Percentiles rank a stretch among this genome's conserved stretches.
Evolutionary conservation across 2,113 vertebrate species (phyloP).

Genomic region (Dinomys branickii): DNA sequence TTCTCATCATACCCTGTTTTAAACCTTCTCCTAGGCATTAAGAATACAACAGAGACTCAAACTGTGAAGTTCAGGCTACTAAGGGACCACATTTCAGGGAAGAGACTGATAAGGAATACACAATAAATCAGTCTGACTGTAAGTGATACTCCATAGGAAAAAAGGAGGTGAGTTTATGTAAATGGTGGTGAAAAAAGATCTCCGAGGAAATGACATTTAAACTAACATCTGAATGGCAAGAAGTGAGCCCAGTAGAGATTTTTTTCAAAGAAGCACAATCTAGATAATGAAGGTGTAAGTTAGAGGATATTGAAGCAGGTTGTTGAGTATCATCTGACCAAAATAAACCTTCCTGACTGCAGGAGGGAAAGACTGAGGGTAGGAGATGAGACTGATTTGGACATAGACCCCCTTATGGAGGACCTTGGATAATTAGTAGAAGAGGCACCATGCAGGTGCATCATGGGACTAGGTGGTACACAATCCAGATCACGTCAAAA

Average conservation of each 20-base stretch:
- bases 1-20: not conserved
- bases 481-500: not conserved
- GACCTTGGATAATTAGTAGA: not conserved
- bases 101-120: not conserved
- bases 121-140: not conserved
- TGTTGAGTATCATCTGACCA: not conserved
- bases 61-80: not conserved
- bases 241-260: not conserved
- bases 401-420: not conserved
- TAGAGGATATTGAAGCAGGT: not conserved
- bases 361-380: not conserved
- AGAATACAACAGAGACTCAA: not conserved
- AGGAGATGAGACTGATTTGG: not conserved
- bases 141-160: not conserved
- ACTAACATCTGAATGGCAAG: not conserved
- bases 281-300: not conserved
- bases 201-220: conserved; percentile 30
- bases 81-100: not conserved
- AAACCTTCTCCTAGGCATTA: not conserved
- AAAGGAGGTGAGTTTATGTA: not conserved
- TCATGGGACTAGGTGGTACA: not conserved
- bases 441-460: not conserved
- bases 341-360: not conserved
- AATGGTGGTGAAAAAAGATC: not conserved
- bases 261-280: not conserved